Conservation (phyloP, 1,140 invertebrate species). For the Nasonia vitripennis region DNA sequence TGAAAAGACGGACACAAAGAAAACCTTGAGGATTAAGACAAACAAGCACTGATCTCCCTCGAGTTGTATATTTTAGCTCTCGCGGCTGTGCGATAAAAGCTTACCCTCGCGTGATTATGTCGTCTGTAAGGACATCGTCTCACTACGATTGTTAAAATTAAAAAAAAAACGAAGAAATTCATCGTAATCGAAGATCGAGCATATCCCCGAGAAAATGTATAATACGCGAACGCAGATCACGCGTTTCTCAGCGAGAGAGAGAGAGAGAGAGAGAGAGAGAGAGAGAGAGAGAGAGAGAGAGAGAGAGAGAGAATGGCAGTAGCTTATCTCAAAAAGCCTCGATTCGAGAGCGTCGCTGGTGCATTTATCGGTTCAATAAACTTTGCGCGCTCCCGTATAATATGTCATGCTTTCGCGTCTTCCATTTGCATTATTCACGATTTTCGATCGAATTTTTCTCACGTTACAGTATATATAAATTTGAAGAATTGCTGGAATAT, state of each 20-base stretch:
- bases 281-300: not conserved
- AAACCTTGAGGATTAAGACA: not conserved
- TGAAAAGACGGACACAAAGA: not conserved
- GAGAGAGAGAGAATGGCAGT: not conserved
- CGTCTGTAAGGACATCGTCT: too few relatives aligned
- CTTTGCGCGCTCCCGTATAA: slow-evolving; percentile 22
- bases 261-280: not conserved
- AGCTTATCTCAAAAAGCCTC: slow-evolving; percentile 44
- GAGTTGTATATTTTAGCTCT: too few relatives aligned
- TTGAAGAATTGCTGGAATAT: too few relatives aligned
- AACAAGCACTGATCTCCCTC: not conserved
- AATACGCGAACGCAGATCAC: not conserved
- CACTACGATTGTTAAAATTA: too few relatives aligned
- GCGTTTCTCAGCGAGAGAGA: not conserved
- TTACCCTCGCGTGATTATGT: too few relatives aligned
- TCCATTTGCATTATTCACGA: not conserved
- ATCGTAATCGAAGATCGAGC: too few relatives aligned
- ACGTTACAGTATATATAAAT: not conserved
- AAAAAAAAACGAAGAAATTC: too few relatives aligned
- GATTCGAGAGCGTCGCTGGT: slow-evolving; percentile 33
- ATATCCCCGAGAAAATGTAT: too few relatives aligned
- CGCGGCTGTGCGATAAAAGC: too few relatives aligned
- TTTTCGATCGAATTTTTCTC: not conserved
- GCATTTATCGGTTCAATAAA: slow-evolving; percentile 48
- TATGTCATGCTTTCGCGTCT: not conserved